These are phyloP conservation scores for Columba guinea DNA, from an alignment of 2,797 vertebrate species.

Conservation along the genomic window DNA sequence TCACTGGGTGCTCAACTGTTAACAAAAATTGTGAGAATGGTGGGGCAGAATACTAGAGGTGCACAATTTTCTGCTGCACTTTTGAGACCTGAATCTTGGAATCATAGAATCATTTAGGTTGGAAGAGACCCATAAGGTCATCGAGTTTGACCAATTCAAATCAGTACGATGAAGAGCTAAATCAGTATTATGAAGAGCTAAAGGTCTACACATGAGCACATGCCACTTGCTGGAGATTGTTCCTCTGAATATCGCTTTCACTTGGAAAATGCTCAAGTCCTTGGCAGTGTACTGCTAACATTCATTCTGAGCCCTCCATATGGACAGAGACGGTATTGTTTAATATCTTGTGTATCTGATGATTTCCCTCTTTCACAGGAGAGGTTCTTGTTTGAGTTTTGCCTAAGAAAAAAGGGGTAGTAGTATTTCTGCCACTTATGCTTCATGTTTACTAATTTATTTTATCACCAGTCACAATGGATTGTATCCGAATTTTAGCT, in stretches of 20 bases:
- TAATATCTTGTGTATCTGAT: background rate
- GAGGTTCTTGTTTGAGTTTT: background rate
- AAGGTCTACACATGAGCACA: background rate
- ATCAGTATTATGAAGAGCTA: background rate
- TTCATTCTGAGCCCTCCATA: conserved; percentile 3
- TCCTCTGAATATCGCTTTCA: conserved; percentile 30
- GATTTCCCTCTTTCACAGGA: background rate
- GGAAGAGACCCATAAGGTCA: no score
- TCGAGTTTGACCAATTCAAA: no score
- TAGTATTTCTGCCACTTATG: background rate
- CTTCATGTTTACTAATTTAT: background rate
- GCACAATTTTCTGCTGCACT: background rate
- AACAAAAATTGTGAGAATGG: background rate
- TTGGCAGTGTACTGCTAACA: background rate
- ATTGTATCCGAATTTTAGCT: background rate
- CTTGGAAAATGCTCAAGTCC: conserved; percentile 25
- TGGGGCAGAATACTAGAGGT: background rate
- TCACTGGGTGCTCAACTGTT: background rate
- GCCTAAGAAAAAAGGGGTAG: background rate
- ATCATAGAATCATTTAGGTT: no score
- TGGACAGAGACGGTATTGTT: conserved; percentile 38
- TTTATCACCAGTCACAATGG: background rate
- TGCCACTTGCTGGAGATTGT: background rate
- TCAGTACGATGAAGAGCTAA: background rate
- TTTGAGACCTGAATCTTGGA: background rate